phyloP scores from a whole-genome alignment of 2,888 invertebrate species.

The Drosophila fulvimacula region DNA sequence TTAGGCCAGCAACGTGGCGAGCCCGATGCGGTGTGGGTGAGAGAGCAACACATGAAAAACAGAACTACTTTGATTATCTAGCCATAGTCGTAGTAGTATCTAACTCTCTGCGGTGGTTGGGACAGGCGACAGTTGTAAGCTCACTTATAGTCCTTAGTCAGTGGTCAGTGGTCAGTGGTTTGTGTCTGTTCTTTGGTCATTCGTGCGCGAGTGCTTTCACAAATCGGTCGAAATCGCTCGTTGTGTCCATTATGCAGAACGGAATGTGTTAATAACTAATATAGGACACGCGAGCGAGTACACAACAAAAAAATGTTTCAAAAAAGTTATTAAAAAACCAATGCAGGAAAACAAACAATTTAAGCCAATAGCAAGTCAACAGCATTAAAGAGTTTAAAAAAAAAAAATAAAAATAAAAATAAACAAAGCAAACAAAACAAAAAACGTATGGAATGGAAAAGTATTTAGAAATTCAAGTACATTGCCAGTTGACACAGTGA shows the following conservation, averaged over 20 bases:
- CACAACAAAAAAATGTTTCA: constrained; percentile 26
- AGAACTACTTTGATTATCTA: constrained; percentile 46
- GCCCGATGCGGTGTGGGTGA: constrained; percentile 5
- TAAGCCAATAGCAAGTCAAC: constrained; percentile 46
- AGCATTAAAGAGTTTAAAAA: background rate
- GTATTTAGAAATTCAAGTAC: background rate
- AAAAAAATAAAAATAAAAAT: no score
- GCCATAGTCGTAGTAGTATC: constrained; percentile 6
- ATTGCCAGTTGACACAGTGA: background rate
- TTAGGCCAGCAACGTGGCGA: constrained; percentile 2
- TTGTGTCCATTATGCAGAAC: constrained; percentile 33
- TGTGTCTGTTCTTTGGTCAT: constrained; percentile 51
- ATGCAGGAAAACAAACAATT: constrained; percentile 24
- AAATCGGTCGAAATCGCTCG: constrained; percentile 53
- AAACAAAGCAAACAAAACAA: no score
- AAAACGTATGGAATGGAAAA: constrained; percentile 6
- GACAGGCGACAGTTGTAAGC: constrained; percentile 27
- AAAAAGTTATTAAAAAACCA: constrained; percentile 12
- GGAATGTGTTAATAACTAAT: constrained; percentile 46
- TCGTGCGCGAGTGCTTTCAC: constrained; percentile 59
- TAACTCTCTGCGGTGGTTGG: constrained; percentile 19
- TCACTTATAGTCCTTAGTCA: constrained; percentile 6
- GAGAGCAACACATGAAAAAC: constrained; percentile 54
- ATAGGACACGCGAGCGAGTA: constrained; percentile 55
- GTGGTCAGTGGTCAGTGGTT: constrained; percentile 15